phyloP scores from a whole-genome alignment of 2,113 vertebrate species.

The Salminus brasiliensis region DNA sequence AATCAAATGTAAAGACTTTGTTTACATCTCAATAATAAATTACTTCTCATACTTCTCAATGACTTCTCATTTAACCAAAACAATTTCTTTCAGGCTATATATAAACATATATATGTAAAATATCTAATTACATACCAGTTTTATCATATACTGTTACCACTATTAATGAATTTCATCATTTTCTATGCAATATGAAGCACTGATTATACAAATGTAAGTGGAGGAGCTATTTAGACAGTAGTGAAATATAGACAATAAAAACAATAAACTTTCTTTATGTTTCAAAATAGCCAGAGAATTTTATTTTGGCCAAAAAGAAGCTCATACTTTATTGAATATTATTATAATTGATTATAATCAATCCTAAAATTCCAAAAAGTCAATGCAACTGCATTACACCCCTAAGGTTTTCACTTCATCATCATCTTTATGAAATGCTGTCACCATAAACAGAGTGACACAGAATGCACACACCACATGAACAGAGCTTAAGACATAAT shows the following conservation, averaged over 20 bases:
- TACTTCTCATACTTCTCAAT: too few species aligned
- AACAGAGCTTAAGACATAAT: conserved; percentile 15
- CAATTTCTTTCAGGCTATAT: too few species aligned
- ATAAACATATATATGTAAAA: too few species aligned
- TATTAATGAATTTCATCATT: too few species aligned
- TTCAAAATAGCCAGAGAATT: background rate
- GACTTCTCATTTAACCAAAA: too few species aligned
- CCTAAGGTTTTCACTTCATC: background rate
- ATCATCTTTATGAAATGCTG: background rate
- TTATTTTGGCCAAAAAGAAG: background rate
- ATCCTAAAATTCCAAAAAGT: background rate
- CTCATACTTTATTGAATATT: background rate
- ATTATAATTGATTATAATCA: background rate
- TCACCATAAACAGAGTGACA: background rate
- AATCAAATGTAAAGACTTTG: too few species aligned
- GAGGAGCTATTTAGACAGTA: background rate
- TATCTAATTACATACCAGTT: background rate
- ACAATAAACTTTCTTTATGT: background rate
- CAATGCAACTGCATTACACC: background rate
- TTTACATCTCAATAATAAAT: too few species aligned
- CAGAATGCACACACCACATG: conserved; percentile 21
- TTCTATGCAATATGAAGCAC: too few species aligned
- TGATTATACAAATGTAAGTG: background rate
- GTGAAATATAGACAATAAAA: background rate
- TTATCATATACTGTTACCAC: too few species aligned